Evolutionary conservation across 2,888 invertebrate genomes (phyloP).

Genomic region (Tipula helvola): DNA sequence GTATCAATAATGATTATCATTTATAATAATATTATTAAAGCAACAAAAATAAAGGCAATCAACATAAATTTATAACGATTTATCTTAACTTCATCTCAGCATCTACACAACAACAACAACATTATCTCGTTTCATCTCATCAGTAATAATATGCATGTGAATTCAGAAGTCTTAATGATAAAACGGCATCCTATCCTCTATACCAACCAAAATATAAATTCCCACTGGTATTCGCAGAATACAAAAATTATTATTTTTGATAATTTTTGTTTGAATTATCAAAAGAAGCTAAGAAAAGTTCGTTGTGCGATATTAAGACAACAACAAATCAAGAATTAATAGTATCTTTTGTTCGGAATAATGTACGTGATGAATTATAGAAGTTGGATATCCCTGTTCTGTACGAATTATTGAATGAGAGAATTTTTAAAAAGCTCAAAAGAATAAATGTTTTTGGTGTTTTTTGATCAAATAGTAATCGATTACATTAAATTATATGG

Average conservation of each 20-base stretch:
- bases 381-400: background rate
- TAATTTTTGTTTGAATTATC: background rate
- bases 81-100: background rate
- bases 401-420: background rate
- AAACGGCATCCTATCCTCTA: background rate
- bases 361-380: background rate
- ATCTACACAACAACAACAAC: background rate
- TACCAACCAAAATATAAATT: background rate
- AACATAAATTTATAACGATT: background rate
- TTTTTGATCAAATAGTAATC: background rate
- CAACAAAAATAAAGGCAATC: background rate
- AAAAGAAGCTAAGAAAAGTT: background rate
- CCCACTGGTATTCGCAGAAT: background rate
- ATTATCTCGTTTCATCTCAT: background rate
- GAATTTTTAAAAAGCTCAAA: background rate
- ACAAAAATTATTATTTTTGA: background rate
- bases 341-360: background rate
- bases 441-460: background rate
- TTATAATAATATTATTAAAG: background rate
- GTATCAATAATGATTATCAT: background rate
- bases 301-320: background rate
- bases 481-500: background rate
- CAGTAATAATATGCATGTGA: background rate
- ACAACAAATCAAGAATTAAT: background rate
- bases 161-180: background rate